A percentile compares a stretch with the other conserved stretches of the same genome.
Conservation (phyloP, 1,140 invertebrate species). For the Drosophila simulans region DNA sequence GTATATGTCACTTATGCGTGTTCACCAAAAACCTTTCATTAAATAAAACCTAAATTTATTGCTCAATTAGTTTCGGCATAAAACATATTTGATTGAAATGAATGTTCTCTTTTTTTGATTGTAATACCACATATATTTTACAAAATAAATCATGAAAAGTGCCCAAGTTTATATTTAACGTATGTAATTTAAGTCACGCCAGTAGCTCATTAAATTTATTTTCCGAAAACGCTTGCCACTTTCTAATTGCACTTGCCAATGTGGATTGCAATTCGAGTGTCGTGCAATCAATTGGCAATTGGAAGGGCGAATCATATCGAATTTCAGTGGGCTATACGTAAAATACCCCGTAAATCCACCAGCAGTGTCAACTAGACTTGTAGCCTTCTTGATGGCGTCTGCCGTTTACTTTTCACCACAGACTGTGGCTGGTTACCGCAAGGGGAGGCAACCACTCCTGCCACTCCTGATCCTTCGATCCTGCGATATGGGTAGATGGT, state of each 20-base stretch:
- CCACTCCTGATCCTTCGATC: constrained; percentile 1
- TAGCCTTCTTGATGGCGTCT: constrained; percentile 42
- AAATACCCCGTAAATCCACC: constrained; percentile 5
- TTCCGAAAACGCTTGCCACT: constrained; percentile 15
- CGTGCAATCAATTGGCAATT: constrained; percentile 25
- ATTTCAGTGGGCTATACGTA: constrained; percentile 1
- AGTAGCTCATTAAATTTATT: constrained; percentile 6
- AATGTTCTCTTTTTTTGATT: neutral
- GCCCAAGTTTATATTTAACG: too few species aligned
- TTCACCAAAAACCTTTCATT: neutral
- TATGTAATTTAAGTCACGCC: too few species aligned
- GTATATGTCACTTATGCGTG: too few species aligned
- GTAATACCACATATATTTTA: too few species aligned
- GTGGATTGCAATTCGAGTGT: constrained; percentile 20
- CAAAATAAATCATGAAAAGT: too few species aligned
- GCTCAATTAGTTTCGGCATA: neutral
- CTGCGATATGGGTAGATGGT: constrained; percentile 46
- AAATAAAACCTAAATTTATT: constrained; percentile 2
- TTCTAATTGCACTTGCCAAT: constrained; percentile 48
- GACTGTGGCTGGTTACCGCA: constrained; percentile 54
- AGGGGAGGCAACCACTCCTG: constrained; percentile 8
- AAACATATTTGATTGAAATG: neutral
- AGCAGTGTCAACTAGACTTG: constrained; percentile 19
- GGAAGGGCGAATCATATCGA: constrained; percentile 11
- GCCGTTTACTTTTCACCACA: constrained; percentile 44